A percentile compares a stretch with the other conserved stretches of the same genome.
phyloP scores from a whole-genome alignment of 2,888 invertebrate species.

The Drosophila ezoana region DNA sequence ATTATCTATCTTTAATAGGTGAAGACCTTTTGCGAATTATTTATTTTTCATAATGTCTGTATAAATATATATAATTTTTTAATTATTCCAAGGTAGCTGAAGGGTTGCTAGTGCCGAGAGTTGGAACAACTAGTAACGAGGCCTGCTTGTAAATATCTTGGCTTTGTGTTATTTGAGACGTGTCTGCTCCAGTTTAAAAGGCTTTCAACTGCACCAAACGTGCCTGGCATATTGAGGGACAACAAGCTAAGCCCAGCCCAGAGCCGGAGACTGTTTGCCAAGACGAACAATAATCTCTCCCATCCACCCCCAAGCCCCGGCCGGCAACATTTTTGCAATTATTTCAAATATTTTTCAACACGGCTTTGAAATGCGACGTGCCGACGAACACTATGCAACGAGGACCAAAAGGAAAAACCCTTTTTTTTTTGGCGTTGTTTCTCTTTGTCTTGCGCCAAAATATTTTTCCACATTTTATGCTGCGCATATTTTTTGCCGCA shows the following conservation, averaged over 20 bases:
- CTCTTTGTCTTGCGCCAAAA: slow-evolving; percentile 67
- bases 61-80: no score
- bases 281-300: slow-evolving; percentile 19
- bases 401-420: slow-evolving; percentile 27
- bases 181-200: slow-evolving; percentile 36
- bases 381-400: slow-evolving; percentile 46
- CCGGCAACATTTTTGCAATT: slow-evolving; percentile 72
- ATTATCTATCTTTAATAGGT: no score
- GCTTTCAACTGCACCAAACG: slow-evolving; percentile 43
- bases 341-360: slow-evolving; percentile 79
- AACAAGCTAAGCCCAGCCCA: neutral
- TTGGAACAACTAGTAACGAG: no score
- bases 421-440: slow-evolving; percentile 44
- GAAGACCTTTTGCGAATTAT: no score
- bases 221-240: slow-evolving; percentile 54
- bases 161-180: slow-evolving; percentile 38
- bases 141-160: slow-evolving; percentile 17
- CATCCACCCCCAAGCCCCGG: slow-evolving; percentile 9
- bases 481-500: slow-evolving; percentile 67
- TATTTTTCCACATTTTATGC: slow-evolving; percentile 80
- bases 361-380: slow-evolving; percentile 76
- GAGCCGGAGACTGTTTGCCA: neutral
- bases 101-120: neutral
- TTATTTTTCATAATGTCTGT: no score
- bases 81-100: neutral